Conservation (phyloP, 2,113 vertebrate genomes). For the Megaptera novaeangliae region DNA sequence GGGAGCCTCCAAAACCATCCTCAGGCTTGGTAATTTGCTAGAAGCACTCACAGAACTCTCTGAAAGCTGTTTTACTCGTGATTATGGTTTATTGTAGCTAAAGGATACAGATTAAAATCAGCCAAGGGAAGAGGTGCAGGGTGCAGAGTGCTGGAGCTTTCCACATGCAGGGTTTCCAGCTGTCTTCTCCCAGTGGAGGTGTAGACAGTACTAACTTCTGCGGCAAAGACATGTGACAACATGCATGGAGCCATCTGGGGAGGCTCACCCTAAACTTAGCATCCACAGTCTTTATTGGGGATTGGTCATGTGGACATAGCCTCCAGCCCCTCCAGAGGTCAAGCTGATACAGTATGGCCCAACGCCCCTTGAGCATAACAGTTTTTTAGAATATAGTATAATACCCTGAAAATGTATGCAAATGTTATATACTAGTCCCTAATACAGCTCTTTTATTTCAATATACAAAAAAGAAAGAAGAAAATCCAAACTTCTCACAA, state of each 20-base stretch:
- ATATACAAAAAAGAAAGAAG: not conserved
- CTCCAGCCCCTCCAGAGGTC: not conserved
- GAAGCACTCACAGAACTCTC: not conserved
- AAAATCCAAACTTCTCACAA: not conserved
- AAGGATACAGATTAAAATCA: not conserved
- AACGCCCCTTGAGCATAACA: not conserved
- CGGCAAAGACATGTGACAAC: not conserved
- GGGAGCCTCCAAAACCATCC: not conserved
- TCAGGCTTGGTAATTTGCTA: not conserved
- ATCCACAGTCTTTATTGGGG: not conserved
- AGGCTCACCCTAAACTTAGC: not conserved
- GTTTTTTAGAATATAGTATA: not conserved
- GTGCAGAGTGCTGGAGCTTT: not conserved
- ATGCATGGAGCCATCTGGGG: not conserved
- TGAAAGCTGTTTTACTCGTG: not conserved
- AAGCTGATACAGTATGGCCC: not conserved
- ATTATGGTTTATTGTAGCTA: not conserved
- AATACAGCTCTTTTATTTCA: not conserved
- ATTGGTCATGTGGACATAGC: not conserved
- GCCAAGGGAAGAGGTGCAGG: not conserved
- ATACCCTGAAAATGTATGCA: not conserved
- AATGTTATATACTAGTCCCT: not conserved
- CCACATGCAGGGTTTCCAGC: not conserved
- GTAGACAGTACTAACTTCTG: not conserved
- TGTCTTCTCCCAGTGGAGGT: not conserved